Percentiles rank a stretch among this genome's conserved stretches.
These are phyloP conservation scores for Zosterops borbonicus DNA, from an alignment of 2,113 vertebrate genomes.

Conservation along the genomic window DNA sequence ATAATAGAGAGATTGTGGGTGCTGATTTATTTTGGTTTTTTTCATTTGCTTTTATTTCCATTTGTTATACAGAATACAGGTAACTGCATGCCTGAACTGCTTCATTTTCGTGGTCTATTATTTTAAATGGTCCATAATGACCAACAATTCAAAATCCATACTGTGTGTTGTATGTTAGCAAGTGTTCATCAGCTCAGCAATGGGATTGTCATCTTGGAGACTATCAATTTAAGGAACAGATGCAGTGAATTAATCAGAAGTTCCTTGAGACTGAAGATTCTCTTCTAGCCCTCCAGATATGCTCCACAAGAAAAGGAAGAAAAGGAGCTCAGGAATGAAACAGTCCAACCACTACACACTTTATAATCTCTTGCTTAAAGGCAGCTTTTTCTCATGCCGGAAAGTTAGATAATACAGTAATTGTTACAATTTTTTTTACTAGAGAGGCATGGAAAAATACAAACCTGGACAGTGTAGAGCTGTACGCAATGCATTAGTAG, in stretches of 20 bases:
- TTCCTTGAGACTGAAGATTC: background rate
- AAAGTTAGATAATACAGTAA: background rate
- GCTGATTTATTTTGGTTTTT: background rate
- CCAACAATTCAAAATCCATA: background rate
- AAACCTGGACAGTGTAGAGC: background rate
- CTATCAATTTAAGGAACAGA: background rate
- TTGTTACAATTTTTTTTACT: background rate
- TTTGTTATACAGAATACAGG: background rate
- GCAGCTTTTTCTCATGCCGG: background rate
- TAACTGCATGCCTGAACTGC: background rate
- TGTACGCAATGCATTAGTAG: background rate
- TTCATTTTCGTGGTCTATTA: background rate
- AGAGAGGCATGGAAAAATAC: background rate
- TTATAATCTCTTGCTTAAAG: background rate
- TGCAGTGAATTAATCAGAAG: background rate
- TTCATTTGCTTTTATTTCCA: background rate
- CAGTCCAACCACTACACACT: background rate
- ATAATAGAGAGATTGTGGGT: background rate
- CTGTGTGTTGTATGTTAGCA: background rate
- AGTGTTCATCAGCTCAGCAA: background rate
- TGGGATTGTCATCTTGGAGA: background rate
- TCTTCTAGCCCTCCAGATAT: background rate
- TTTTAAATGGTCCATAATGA: background rate
- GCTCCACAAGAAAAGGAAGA: background rate
- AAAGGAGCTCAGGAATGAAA: background rate